Percentiles rank a stretch among this genome's conserved stretches.
Evolutionary conservation across 2,113 vertebrate genomes (phyloP).

Genomic region (Hucho hucho): DNA sequence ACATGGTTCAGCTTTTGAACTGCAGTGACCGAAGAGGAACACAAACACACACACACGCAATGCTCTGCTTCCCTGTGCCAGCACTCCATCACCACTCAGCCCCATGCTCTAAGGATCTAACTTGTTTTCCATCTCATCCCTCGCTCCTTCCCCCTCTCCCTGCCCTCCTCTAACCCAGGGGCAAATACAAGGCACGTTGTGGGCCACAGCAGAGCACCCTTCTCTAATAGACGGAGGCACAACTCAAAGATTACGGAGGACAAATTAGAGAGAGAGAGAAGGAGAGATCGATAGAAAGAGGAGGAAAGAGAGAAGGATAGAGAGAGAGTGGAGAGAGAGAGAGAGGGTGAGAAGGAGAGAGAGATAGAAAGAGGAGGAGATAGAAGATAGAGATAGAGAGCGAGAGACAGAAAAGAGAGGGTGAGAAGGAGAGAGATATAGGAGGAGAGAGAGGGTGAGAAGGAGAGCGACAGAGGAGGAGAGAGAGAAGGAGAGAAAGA

Average conservation of each 20-base stretch:
- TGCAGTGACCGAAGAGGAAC: conserved; percentile 68
- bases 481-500: not conserved
- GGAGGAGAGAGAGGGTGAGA: not conserved
- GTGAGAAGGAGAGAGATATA: conserved; percentile 6
- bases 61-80: conserved; percentile 63
- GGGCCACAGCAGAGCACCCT: no score
- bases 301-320: not conserved
- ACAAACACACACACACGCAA: conserved; percentile 76
- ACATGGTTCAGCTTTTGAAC: conserved; percentile 73
- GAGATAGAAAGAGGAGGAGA: not conserved
- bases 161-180: conserved; percentile 20
- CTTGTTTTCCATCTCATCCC: conserved; percentile 44
- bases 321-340: not conserved
- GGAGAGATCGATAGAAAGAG: no score
- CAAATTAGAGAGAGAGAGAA: no score
- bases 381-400: no score
- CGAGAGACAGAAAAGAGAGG: not conserved
- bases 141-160: conserved; percentile 27
- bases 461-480: not conserved
- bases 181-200: conserved; percentile 41
- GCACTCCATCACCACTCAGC: conserved; percentile 49
- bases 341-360: not conserved
- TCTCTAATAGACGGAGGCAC: no score
- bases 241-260: no score
- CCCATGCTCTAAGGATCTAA: conserved; percentile 57